Evolutionary conservation across 2,888 invertebrate genomes (phyloP), one percentile per base, ranked within the genome.

Genomic region (Polydesmus complanatus): DNA sequence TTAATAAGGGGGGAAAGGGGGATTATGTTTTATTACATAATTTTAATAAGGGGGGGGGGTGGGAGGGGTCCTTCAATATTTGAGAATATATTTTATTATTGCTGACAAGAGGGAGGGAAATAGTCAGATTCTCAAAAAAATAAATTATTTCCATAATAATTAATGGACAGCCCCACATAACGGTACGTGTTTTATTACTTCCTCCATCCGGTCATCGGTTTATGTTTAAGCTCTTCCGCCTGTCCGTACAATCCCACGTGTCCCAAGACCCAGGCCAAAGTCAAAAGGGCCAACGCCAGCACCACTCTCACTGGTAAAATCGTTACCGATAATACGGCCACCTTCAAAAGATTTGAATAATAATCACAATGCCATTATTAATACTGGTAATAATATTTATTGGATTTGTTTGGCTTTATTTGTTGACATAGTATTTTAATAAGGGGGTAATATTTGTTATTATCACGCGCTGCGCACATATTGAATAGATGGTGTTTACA

Each of bases 141-240:
- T 23, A n/a, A 25, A 19, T 54, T 27, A 11, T 23, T 22, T 26
- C 19, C 5, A 26, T 22, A 11, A 11, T 1, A 49, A 2, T 27
- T 8, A 5, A 8, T 19, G 5, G 55, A 14, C 26, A 19, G 55
- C 19, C 55, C 19, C 19, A 54, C 8, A 23, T 53, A n/a, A 54
- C 19, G 55, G 22, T 25, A 54, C n/a, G n/a, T 27, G 19, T 19
- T 48, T 21, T 3, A 48, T n/a, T 79, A 93, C 93, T 85, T 85
- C 76, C 94, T 81, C 94, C 94, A 94, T 68, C 91, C 91, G 14
- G 82, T 81, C 69, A 94, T 78, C 2, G 94, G 94, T 69, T 82
- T 81, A 65, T 79, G 76, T 66, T 84, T 79, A 19, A 90, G 76
- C 67, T 93, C 89, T 58, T 89, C 85, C 21, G 84, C 82, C 48